Evolutionary conservation across 2,888 invertebrate genomes (phyloP).

Genomic region (Scaptomyza reducta): DNA sequence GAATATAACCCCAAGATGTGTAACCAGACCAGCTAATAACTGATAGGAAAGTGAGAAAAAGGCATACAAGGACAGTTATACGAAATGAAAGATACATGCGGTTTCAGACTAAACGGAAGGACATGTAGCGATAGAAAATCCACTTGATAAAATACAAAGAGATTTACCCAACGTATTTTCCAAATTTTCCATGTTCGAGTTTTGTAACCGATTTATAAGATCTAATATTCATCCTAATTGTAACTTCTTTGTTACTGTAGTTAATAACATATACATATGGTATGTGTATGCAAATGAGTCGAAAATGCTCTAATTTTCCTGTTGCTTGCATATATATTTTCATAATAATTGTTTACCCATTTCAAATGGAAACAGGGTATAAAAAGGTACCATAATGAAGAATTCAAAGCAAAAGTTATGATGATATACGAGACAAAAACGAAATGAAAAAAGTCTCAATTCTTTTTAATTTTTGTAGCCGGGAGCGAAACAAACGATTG

Average conservation of each 20-base stretch:
- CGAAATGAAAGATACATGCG: slow-evolving; percentile 14
- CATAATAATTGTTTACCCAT: neutral
- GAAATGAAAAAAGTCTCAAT: slow-evolving; percentile 60
- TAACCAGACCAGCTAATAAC: neutral
- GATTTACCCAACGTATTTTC: no score
- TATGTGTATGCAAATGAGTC: no score
- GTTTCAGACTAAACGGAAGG: slow-evolving; percentile 7
- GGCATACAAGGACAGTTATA: neutral
- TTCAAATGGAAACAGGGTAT: neutral
- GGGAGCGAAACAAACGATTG: slow-evolving; percentile 77
- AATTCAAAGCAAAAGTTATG: slow-evolving; percentile 29
- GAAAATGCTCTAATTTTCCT: no score
- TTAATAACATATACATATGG: no score
- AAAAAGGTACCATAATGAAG: slow-evolving; percentile 37
- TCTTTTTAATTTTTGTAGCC: slow-evolving; percentile 65
- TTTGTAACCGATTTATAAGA: no score
- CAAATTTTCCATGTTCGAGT: no score
- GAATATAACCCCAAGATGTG: slow-evolving; percentile 29
- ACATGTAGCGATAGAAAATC: no score
- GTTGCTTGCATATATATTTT: neutral
- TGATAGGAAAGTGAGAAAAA: no score
- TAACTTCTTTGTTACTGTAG: no score
- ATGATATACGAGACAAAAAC: slow-evolving; percentile 25
- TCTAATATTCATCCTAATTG: no score
- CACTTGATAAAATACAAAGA: no score